A percentile compares a stretch with the other conserved stretches of the same genome.
These are phyloP conservation scores for Gavialis gangeticus DNA, from an alignment of 2,113 vertebrate genomes.

Conservation along the genomic window DNA sequence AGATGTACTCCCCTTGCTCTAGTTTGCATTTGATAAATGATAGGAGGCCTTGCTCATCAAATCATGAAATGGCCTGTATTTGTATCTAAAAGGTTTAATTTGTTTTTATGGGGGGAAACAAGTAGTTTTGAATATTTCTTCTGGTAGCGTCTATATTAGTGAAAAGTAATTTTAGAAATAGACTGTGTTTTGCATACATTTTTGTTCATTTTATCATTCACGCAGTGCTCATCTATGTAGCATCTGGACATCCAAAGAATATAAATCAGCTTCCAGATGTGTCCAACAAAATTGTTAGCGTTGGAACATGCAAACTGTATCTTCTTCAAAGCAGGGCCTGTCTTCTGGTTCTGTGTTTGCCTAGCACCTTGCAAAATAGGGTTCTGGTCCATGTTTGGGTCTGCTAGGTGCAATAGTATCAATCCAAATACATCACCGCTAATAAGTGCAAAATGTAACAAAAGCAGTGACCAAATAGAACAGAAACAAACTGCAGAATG, in stretches of 20 bases:
- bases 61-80: background rate
- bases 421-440: no score
- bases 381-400: background rate
- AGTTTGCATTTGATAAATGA: background rate
- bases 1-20: background rate
- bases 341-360: background rate
- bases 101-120: background rate
- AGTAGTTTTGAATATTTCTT: background rate
- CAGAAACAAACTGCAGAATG: background rate
- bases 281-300: background rate
- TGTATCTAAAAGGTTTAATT: background rate
- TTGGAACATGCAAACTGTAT: background rate
- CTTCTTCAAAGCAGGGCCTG: background rate
- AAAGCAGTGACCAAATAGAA: background rate
- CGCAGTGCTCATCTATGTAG: background rate
- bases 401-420: background rate
- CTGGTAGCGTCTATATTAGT: background rate
- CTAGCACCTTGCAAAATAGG: background rate
- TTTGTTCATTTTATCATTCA: background rate
- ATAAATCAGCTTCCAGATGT: background rate
- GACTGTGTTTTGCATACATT: background rate
- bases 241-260: background rate
- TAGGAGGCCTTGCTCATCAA: background rate
- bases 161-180: background rate
- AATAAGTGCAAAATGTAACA: no score